Percentiles rank a stretch among this genome's conserved stretches.
These are phyloP conservation scores for Stenopsyche tienmushanensis DNA, from an alignment of 1,140 invertebrate species.

Conservation along the genomic window DNA sequence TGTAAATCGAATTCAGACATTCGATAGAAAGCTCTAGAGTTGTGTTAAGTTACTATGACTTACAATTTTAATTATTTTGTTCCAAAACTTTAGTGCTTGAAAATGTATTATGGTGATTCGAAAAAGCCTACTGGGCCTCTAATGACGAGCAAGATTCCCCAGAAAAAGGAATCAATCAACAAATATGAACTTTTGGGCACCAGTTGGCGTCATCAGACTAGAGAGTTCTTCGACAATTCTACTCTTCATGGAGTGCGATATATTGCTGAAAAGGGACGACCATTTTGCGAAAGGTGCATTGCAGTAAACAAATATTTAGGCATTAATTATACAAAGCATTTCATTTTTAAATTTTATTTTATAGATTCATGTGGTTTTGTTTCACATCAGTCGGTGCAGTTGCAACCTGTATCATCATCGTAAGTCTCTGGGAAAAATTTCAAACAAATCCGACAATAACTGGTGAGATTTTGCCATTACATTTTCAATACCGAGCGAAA, in stretches of 20 bases:
- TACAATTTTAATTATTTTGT: no score
- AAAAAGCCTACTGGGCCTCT: background rate
- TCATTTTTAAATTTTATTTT: constrained; percentile 9
- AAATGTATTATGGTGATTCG: no score
- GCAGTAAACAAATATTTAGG: background rate
- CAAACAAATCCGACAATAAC: constrained; percentile 79
- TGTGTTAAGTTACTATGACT: no score
- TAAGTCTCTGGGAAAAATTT: constrained; percentile 75
- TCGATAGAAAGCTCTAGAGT: no score
- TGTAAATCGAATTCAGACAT: no score
- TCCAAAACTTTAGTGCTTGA: no score
- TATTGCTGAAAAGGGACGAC: constrained; percentile 66
- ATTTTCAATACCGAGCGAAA: background rate
- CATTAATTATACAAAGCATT: background rate
- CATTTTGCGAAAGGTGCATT: constrained; percentile 65
- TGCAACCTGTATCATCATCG: constrained; percentile 67
- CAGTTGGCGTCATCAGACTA: constrained; percentile 64
- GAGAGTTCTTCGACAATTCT: constrained; percentile 69
- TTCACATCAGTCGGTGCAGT: constrained; percentile 66
- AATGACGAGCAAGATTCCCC: background rate
- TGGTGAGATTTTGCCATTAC: constrained; percentile 45
- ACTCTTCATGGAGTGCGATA: constrained; percentile 71
- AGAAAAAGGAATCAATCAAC: constrained; percentile 6
- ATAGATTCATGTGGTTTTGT: constrained; percentile 73
- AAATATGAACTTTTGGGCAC: constrained; percentile 51